These are phyloP conservation scores for Ctenopoma kingsleyae DNA, from an alignment of 2,797 vertebrate genomes.

Conservation along the genomic window DNA sequence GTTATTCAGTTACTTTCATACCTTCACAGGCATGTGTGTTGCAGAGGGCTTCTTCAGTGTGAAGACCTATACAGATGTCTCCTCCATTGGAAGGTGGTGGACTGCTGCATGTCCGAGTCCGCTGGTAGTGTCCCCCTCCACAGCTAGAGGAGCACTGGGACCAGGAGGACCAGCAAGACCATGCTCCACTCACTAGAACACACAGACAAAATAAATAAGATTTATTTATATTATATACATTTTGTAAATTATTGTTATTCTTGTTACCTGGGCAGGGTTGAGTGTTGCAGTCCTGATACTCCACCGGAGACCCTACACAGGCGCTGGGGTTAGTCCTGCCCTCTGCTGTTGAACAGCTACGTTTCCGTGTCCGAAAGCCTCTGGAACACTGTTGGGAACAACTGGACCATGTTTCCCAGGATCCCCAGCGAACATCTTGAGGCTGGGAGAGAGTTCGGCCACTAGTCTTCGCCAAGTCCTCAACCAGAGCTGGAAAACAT, in stretches of 20 bases:
- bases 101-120: slow-evolving; percentile 91
- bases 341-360: slow-evolving; percentile 88
- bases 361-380: slow-evolving; percentile 92
- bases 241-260: too few relatives aligned
- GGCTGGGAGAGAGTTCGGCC: slow-evolving; percentile 61
- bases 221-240: neutral
- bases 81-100: slow-evolving; percentile 90
- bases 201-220: slow-evolving; percentile 1
- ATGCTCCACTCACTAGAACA: slow-evolving; percentile 90
- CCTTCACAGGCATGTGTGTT: slow-evolving; percentile 92
- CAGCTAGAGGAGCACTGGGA: slow-evolving; percentile 93
- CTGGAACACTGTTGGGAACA: slow-evolving; percentile 92
- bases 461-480: slow-evolving; percentile 74
- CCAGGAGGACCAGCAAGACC: slow-evolving; percentile 97
- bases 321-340: slow-evolving; percentile 87
- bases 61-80: slow-evolving; percentile 94
- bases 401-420: slow-evolving; percentile 93
- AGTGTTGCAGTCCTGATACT: slow-evolving; percentile 95
- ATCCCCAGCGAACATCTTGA: slow-evolving; percentile 88
- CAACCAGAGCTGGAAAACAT: slow-evolving; percentile 74
- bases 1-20: slow-evolving; percentile 40
- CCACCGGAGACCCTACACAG: slow-evolving; percentile 90
- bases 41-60: slow-evolving; percentile 95
- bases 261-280: slow-evolving; percentile 89
- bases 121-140: slow-evolving; percentile 93